Evolutionary conservation across 2,888 invertebrate species (phyloP), one percentile per base, ranked within the genome.

Genomic region (Dicyrtomina minuta): DNA sequence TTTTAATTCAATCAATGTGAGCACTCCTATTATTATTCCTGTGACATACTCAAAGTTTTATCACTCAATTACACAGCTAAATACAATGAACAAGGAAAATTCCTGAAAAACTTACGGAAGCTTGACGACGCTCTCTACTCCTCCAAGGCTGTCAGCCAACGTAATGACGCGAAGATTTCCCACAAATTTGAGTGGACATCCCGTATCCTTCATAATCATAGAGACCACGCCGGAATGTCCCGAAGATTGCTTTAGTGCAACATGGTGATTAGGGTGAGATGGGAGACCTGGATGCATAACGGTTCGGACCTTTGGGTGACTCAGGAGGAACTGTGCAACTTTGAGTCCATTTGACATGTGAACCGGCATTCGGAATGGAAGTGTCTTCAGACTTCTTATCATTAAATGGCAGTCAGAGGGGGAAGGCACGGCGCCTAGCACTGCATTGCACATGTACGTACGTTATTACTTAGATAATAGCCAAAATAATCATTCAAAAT

Each of bases 201-300:
- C 33, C 12, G 81, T 72, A 15, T 84, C 84, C 75, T 84, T 84
- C 44, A 86, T 79, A 73, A 84, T 85, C 72, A 97, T 93, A 17
- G 93, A 89, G 79, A 98, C 86, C 84, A 97, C 92, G 5, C 97
- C 97, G 72, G 96, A 93, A 83, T 92, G 92, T 0, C 94, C 94
- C 64, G 87, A 87, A 75, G 88, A 88, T 83, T 97, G 96, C 79
- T 85, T 88, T 78, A 89, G 86, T 8, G 90, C 88, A 51, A 96
- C 80, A 64, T 80, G 80, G 76, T 84, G 81, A 56, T 83, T 83
- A 0, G 94, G 92, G 83, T 97, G 96, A 0, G 90, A 89, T 12
- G 89, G 87, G 27, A 96, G 84, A 72, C 90, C 92, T 87, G 79
- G 61, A 82, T 82, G 77, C 26, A 79, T 70, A 71, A 76, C 76